phyloP scores from a whole-genome alignment of 2,888 invertebrate genomes.

The Lasioglossum lativentre region DNA sequence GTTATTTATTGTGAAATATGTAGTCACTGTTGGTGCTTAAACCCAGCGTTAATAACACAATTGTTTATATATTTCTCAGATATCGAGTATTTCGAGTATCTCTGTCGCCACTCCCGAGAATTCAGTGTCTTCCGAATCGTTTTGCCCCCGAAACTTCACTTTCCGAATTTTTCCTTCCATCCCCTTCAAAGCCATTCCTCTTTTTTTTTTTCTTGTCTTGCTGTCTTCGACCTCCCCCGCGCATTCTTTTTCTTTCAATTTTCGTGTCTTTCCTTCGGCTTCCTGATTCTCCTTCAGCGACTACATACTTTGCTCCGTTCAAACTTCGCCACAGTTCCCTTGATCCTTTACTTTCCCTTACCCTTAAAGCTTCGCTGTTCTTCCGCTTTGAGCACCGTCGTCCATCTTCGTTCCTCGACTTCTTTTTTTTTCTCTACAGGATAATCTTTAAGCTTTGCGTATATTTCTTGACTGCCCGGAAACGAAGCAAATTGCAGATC shows the following conservation, averaged over 20 bases:
- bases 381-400: not conserved
- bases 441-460: not conserved
- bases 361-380: not conserved
- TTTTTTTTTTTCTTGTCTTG: not conserved
- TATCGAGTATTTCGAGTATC: too few relatives aligned
- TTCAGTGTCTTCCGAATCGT: not conserved
- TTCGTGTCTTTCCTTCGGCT: not conserved
- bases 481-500: not conserved
- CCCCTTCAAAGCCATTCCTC: not conserved
- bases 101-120: not conserved
- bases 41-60: too few relatives aligned
- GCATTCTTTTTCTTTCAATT: not conserved
- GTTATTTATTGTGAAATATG: too few relatives aligned
- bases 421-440: not conserved
- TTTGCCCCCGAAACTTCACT: not conserved
- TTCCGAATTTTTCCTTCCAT: not conserved
- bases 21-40: too few relatives aligned
- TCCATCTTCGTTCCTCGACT: not conserved
- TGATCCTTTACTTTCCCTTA: not conserved
- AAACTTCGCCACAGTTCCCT: not conserved
- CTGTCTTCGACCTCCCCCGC: not conserved
- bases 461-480: not conserved
- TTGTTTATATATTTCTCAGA: too few relatives aligned
- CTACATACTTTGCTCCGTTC: not conserved
- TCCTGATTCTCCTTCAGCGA: not conserved